Percentiles rank a stretch among this genome's conserved stretches.
Conservation (phyloP, 2,797 vertebrate genomes). For the Rhinoraja longicauda region DNA sequence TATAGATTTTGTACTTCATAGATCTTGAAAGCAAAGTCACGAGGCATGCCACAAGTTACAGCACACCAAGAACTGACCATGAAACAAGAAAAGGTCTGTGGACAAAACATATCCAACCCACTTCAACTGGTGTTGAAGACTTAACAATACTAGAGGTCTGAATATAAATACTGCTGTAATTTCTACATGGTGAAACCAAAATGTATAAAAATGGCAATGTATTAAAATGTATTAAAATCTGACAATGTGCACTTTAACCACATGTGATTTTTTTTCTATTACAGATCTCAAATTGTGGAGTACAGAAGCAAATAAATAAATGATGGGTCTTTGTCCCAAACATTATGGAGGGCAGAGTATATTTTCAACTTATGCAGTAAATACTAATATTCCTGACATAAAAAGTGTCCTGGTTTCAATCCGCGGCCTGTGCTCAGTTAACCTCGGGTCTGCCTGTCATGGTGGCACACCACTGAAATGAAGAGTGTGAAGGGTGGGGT, state of each 20-base stretch:
- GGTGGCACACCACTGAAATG: not conserved
- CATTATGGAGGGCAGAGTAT: too few relatives aligned
- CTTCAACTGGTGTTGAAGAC: not conserved
- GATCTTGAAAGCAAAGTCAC: conserved; percentile 6
- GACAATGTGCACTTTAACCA: too few relatives aligned
- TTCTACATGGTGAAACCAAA: too few relatives aligned
- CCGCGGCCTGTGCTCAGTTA: not conserved
- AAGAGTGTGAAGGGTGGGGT: too few relatives aligned
- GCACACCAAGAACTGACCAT: not conserved
- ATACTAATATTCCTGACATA: not conserved
- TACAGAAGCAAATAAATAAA: too few relatives aligned
- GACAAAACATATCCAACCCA: not conserved
- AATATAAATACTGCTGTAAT: too few relatives aligned
- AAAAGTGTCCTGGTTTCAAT: not conserved
- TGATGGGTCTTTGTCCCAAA: too few relatives aligned
- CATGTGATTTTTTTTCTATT: too few relatives aligned
- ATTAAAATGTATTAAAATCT: too few relatives aligned
- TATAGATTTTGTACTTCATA: not conserved
- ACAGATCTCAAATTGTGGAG: too few relatives aligned
- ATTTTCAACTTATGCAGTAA: not conserved
- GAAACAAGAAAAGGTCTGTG: not conserved
- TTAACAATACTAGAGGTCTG: not conserved
- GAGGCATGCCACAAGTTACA: not conserved
- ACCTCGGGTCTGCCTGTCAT: not conserved
- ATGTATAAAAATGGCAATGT: too few relatives aligned